Percentiles rank a stretch among this genome's conserved stretches.
Evolutionary conservation across 2,113 vertebrate species (phyloP).

Genomic region (Festucalex cinctus): DNA sequence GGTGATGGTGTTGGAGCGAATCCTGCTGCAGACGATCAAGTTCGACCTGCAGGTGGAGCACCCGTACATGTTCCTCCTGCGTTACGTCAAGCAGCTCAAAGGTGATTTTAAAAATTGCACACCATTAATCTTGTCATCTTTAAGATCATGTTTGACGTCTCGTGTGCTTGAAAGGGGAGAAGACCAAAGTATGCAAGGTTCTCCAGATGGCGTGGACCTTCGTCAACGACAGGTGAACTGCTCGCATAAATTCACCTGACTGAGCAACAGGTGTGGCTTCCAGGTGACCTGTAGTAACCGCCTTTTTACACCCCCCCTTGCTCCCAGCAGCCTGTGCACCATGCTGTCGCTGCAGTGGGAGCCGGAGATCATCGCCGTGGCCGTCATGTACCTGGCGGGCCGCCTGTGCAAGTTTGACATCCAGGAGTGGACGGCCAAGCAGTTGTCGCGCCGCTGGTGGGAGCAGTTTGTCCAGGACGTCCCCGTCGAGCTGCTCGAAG

Average conservation of each 20-base stretch:
- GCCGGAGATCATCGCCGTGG: conserved; percentile 96
- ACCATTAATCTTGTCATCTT: not conserved
- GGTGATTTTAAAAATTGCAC: conserved; percentile 65
- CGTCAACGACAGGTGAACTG: conserved; percentile 91
- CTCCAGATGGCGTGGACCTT: conserved; percentile 99
- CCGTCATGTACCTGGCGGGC: conserved; percentile 96
- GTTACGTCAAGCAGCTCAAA: conserved; percentile 98
- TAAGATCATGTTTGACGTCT: not conserved
- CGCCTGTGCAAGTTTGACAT: conserved; percentile 97
- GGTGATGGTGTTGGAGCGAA: conserved; percentile 98
- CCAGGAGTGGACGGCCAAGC: conserved; percentile 96
- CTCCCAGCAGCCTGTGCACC: conserved; percentile 84
- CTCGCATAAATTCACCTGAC: not conserved
- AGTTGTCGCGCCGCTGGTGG: conserved; percentile 95
- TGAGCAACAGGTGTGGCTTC: not conserved
- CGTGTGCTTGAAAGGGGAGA: conserved; percentile 79
- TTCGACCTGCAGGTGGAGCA: conserved; percentile 98
- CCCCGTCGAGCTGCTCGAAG: conserved; percentile 95
- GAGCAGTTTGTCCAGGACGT: conserved; percentile 99
- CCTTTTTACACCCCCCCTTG: too few relatives aligned
- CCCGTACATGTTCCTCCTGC: conserved; percentile 95
- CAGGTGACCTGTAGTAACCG: not conserved
- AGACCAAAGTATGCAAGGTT: conserved; percentile 97
- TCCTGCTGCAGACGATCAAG: conserved; percentile 95
- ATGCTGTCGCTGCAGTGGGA: conserved; percentile 98